Conservation (phyloP, 2,888 invertebrate genomes). For the Phytoseiulus persimilis region DNA sequence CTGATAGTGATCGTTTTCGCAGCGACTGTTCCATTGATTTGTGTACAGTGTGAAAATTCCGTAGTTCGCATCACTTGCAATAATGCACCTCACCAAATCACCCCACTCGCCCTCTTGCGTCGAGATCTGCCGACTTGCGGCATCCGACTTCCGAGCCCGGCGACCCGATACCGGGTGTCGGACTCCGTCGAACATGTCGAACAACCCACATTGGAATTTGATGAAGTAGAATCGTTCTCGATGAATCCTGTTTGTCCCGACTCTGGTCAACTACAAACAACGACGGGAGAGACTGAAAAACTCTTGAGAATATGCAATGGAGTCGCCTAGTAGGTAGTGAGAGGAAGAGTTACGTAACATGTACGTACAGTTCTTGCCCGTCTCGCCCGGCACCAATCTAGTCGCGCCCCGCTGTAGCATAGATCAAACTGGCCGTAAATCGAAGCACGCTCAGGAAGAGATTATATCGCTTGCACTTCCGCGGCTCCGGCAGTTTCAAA, state of each 20-base stretch:
- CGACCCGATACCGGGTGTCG: background rate
- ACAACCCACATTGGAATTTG: background rate
- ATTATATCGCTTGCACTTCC: background rate
- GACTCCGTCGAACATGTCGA: background rate
- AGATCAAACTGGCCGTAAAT: background rate
- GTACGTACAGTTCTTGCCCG: background rate
- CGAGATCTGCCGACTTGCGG: background rate
- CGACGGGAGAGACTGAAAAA: background rate
- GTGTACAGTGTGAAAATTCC: background rate
- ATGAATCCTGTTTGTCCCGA: background rate
- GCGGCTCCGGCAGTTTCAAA: background rate
- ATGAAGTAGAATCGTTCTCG: background rate
- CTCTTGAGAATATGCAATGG: background rate
- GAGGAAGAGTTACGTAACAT: background rate
- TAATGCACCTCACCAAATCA: background rate
- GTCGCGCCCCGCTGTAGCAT: too few species aligned
- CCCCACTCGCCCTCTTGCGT: background rate
- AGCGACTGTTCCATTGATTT: background rate
- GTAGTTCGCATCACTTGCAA: background rate
- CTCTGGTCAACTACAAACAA: background rate
- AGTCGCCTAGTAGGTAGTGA: background rate
- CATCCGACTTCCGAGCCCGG: background rate
- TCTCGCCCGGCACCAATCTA: background rate
- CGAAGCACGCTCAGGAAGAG: background rate
- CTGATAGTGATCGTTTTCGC: too few species aligned